Evolutionary conservation across 2,888 invertebrate genomes (phyloP), one percentile per base, ranked within the genome.

Genomic region (Lasioglossum vierecki): DNA sequence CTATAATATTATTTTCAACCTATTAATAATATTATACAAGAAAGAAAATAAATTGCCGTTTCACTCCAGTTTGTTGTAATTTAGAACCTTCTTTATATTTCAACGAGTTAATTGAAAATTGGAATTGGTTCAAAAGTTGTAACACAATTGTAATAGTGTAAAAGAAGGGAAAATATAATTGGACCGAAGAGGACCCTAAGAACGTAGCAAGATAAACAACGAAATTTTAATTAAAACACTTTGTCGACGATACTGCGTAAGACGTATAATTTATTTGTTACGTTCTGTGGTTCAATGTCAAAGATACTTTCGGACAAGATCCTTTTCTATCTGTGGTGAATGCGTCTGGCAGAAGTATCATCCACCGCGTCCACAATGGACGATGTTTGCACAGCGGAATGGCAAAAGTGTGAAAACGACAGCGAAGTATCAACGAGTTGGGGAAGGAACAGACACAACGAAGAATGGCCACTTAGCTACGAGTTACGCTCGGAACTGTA

Each of bases 341-440:
- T 81, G 85, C 53, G 89, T 13, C 82, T 73, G 78, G 79, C 83
- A 89, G 72, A 84, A 88, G 86, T 86, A 79, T 82, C 88, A 82
- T 85, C 83, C 83, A 82, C 73, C 75, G 79, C 85, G 83, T 84
- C 74, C 80, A 87, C 88, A 88, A 85, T 87, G 80, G 87, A 75
- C 79, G 70, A 73, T 90, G 83, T 90, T 90, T 90, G 86, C 88
- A 85, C 90, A 90, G 91, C 91, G 91, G 89, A 91, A 84, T 85
- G 83, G 88, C 89, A 83, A 85, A 89, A 88, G 92, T 90, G 92
- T 93, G 93, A 91, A 93, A 93, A 91, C 91, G 93, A 93, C 93
- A 93, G 91, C 74, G 80, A 72, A 79, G 82, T 79, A 80, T 83
- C 77, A 73, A 49, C 68, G 79, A 85, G 79, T 76, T 35, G 79